Percentiles rank a stretch among this genome's conserved stretches.
phyloP scores from a whole-genome alignment of 2,888 invertebrate genomes.

The Drosophila algonquin region DNA sequence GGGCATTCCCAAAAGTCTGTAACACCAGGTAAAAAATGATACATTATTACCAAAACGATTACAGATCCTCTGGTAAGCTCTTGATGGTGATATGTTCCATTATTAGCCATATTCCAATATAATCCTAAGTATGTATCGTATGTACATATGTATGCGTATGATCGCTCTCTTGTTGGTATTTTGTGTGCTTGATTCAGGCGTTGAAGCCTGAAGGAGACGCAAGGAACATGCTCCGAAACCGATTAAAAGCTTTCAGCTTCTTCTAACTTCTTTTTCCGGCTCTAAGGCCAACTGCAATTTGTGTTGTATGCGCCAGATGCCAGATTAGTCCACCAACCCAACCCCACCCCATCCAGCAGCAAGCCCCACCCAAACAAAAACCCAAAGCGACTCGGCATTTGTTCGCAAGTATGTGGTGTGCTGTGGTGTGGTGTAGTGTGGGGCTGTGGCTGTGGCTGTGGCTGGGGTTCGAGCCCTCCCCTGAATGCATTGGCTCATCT shows the following conservation, averaged over 20 bases:
- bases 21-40: too few relatives aligned
- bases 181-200: background rate
- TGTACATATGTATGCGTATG: background rate
- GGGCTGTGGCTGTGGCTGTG: background rate
- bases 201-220: background rate
- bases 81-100: too few relatives aligned
- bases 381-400: background rate
- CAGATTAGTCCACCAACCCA: slow-evolving; percentile 14
- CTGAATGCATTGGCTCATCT: slow-evolving; percentile 53
- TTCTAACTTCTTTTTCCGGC: background rate
- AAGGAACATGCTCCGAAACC: background rate
- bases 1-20: background rate
- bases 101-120: too few relatives aligned
- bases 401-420: background rate
- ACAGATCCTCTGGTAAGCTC: too few relatives aligned
- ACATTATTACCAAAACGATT: too few relatives aligned
- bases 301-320: slow-evolving; percentile 21
- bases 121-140: too few relatives aligned
- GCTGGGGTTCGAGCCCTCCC: slow-evolving; percentile 26
- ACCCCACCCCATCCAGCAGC: too few relatives aligned
- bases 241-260: background rate
- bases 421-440: background rate
- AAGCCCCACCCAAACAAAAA: background rate
- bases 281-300: slow-evolving; percentile 6
- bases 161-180: background rate